These are phyloP conservation scores for Equus quagga DNA, from an alignment of 2,113 vertebrate species.

Conservation along the genomic window DNA sequence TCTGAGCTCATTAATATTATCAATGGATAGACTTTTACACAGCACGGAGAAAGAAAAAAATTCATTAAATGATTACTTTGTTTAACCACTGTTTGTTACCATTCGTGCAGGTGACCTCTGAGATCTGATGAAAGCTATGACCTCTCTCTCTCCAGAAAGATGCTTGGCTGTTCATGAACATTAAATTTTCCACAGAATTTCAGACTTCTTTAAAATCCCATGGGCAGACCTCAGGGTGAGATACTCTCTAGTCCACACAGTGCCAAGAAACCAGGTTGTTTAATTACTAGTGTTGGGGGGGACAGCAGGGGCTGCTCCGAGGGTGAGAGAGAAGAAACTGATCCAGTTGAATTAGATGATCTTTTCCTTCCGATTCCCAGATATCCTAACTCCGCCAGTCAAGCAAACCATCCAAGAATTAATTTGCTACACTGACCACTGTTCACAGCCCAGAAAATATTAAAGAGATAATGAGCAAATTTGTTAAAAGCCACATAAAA, in stretches of 20 bases:
- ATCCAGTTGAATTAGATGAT: not conserved
- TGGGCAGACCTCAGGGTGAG: not conserved
- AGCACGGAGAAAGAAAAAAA: not conserved
- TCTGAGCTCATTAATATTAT: not conserved
- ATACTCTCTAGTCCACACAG: not conserved
- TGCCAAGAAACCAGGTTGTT: not conserved
- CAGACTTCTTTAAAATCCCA: not conserved
- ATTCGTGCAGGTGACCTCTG: not conserved
- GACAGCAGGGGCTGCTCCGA: not conserved
- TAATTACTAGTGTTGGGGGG: not conserved
- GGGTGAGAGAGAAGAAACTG: not conserved
- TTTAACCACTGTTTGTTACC: not conserved
- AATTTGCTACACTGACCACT: constrained; percentile 66
- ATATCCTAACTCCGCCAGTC: constrained; percentile 1
- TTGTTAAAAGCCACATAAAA: constrained; percentile 58
- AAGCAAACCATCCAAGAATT: constrained; percentile 57
- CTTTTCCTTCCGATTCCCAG: not conserved
- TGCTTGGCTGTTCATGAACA: not conserved
- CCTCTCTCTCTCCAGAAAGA: not conserved
- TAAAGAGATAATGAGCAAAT: constrained; percentile 72
- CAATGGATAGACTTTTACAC: not conserved
- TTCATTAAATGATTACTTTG: not conserved
- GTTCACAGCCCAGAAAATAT: constrained; percentile 60
- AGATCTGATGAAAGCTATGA: not conserved
- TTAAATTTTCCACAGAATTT: not conserved